Conservation (phyloP, 2,888 invertebrate species). For the Apoderus coryli region DNA sequence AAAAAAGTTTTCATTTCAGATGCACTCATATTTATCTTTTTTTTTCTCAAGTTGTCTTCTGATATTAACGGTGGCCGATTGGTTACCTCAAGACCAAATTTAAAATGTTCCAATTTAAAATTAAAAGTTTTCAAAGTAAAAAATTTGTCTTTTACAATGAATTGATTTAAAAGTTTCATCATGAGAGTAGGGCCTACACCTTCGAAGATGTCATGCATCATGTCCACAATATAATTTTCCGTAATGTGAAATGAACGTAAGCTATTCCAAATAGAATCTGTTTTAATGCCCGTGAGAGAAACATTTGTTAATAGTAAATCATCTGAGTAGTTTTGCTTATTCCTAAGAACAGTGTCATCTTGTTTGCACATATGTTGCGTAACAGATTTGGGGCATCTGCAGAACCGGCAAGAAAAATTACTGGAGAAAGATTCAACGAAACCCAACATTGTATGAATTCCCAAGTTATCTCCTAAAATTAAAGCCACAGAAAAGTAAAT, state of each 20-base stretch:
- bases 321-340: too few species aligned
- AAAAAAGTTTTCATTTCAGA: constrained; percentile 18
- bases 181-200: too few species aligned
- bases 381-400: constrained; percentile 13
- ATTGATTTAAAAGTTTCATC: constrained; percentile 18
- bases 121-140: constrained; percentile 16
- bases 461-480: constrained; percentile 21
- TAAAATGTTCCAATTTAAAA: constrained; percentile 13
- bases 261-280: constrained; percentile 18
- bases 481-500: constrained; percentile 14
- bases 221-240: constrained; percentile 19
- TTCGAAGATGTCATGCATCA: constrained; percentile 22
- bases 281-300: constrained; percentile 16
- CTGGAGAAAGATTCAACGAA: constrained; percentile 18
- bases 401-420: constrained; percentile 20
- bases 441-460: constrained; percentile 18
- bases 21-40: constrained; percentile 15
- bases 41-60: constrained; percentile 13
- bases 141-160: constrained; percentile 9
- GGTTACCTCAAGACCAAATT: constrained; percentile 9
- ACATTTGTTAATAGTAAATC: too few species aligned
- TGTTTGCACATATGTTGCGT: too few species aligned
- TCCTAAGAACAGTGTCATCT: too few species aligned
- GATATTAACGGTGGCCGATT: constrained; percentile 13
- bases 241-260: constrained; percentile 17